Evolutionary conservation across 2,797 vertebrate genomes (phyloP).

Genomic region (Carapus acus): DNA sequence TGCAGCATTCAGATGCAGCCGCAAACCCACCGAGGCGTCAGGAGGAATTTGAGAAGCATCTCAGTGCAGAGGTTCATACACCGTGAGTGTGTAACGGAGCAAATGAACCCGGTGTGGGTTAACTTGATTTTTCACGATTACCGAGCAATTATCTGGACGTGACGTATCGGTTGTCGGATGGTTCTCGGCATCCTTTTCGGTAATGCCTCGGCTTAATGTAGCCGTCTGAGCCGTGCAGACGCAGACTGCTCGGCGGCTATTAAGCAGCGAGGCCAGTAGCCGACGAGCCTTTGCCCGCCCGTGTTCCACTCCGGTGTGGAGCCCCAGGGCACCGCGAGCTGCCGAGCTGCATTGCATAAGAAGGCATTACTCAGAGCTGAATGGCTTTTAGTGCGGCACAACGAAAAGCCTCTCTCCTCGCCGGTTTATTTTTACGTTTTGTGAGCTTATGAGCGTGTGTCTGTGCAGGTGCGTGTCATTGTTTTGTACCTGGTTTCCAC

Average conservation of each 20-base stretch:
- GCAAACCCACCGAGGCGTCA: too few species aligned
- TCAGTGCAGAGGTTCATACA: too few species aligned
- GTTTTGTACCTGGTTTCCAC: slow-evolving; percentile 52
- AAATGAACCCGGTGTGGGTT: neutral
- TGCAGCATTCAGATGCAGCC: neutral
- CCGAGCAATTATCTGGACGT: slow-evolving; percentile 7
- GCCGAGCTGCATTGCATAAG: slow-evolving; percentile 63
- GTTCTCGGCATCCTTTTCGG: slow-evolving; percentile 16
- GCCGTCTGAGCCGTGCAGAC: slow-evolving; percentile 24
- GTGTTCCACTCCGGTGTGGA: slow-evolving; percentile 44
- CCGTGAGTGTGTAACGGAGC: too few species aligned
- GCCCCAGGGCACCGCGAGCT: slow-evolving; percentile 59
- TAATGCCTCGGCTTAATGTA: slow-evolving; percentile 33
- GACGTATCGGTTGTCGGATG: slow-evolving; percentile 8
- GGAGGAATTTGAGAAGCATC: too few species aligned
- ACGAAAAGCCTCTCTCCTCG: slow-evolving; percentile 42
- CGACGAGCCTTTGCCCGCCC: slow-evolving; percentile 40
- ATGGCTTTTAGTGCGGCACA: slow-evolving; percentile 64
- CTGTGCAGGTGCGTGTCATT: slow-evolving; percentile 76
- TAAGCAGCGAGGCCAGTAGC: slow-evolving; percentile 42
- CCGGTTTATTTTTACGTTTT: slow-evolving; percentile 36
- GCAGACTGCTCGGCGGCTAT: slow-evolving; percentile 39
- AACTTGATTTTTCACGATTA: neutral
- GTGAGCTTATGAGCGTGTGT: slow-evolving; percentile 32
- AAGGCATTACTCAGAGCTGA: slow-evolving; percentile 57